phyloP scores from a whole-genome alignment of 2,888 invertebrate species.

The Iphiclides podalirius region DNA sequence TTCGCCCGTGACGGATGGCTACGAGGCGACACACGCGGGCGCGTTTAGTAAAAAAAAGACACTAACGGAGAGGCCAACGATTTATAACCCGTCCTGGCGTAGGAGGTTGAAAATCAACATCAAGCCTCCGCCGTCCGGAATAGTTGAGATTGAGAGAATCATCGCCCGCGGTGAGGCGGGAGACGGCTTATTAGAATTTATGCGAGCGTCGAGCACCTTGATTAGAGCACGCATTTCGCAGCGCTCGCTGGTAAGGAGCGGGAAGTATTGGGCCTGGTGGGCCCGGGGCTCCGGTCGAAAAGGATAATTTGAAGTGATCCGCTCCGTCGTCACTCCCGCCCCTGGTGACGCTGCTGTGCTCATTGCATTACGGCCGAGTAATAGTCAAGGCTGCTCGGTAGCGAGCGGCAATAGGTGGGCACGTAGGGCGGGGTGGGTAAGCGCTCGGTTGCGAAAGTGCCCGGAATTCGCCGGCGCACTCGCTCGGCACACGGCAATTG shows the following conservation, averaged over 20 bases:
- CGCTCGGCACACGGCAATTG: constrained; percentile 65
- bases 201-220: constrained; percentile 42
- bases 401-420: constrained; percentile 72
- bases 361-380: constrained; percentile 49
- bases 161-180: constrained; percentile 71
- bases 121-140: constrained; percentile 39
- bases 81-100: constrained; percentile 64
- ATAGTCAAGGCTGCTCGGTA: constrained; percentile 74
- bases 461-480: constrained; percentile 64
- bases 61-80: constrained; percentile 49
- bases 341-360: constrained; percentile 61
- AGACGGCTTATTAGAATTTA: constrained; percentile 73
- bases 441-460: constrained; percentile 52
- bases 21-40: constrained; percentile 52
- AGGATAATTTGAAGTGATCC: constrained; percentile 74
- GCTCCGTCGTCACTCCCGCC: constrained; percentile 64
- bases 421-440: constrained; percentile 60
- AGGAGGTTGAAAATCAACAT: constrained; percentile 70
- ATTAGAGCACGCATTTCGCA: neutral
- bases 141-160: constrained; percentile 70
- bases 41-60: constrained; percentile 32
- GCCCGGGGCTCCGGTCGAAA: constrained; percentile 56
- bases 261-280: neutral
- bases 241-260: too few species aligned
- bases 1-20: constrained; percentile 57